Percentiles rank a stretch among this genome's conserved stretches.
These are phyloP conservation scores for Protomyctophum bolini DNA, from an alignment of 2,113 vertebrate species.

Conservation along the genomic window DNA sequence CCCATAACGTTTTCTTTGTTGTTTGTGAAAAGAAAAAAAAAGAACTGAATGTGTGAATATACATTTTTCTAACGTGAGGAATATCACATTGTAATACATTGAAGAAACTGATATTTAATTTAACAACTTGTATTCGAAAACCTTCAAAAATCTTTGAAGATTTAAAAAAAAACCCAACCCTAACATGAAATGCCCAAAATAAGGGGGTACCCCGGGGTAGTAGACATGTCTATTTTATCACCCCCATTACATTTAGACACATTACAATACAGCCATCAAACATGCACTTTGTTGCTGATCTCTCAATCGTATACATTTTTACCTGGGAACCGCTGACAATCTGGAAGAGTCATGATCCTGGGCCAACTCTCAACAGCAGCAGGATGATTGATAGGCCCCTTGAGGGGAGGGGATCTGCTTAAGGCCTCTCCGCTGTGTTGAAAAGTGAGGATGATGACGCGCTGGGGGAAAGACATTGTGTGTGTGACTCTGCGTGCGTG, in stretches of 20 bases:
- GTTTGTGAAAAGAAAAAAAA: neutral
- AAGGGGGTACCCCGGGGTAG: no score
- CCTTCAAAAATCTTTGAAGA: no score
- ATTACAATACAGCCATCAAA: no score
- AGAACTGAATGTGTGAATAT: no score
- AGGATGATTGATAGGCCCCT: slow-evolving; percentile 40
- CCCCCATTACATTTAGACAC: no score
- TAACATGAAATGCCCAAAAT: no score
- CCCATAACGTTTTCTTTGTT: slow-evolving; percentile 3
- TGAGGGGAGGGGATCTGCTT: slow-evolving; percentile 1
- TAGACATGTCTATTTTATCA: no score
- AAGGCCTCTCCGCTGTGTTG: neutral
- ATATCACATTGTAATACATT: no score
- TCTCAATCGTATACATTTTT: neutral
- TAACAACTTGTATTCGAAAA: no score
- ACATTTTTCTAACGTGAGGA: no score
- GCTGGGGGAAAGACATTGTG: neutral
- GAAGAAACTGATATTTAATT: no score
- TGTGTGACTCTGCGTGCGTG: slow-evolving; percentile 9
- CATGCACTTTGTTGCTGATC: neutral
- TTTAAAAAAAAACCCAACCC: no score
- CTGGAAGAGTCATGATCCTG: neutral
- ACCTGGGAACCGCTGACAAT: slow-evolving; percentile 1
- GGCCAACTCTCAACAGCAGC: slow-evolving; percentile 21
- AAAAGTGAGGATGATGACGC: slow-evolving; percentile 16